Percentiles rank a stretch among this genome's conserved stretches.
These are phyloP conservation scores for Sinodicranocentrus sp. DNA, from an alignment of 2,888 invertebrate species.

Conservation along the genomic window DNA sequence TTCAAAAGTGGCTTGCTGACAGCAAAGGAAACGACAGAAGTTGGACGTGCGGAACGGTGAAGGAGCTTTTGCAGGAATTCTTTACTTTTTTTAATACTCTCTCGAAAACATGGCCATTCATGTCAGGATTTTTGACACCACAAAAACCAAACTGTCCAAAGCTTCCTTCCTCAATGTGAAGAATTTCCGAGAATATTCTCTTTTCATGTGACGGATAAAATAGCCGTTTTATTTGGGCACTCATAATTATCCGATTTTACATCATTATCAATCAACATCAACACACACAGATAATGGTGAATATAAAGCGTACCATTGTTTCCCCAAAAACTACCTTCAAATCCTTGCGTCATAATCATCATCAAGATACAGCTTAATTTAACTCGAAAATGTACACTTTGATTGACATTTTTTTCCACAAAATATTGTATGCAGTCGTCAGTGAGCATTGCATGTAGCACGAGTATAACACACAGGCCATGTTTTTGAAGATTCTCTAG, in stretches of 20 bases:
- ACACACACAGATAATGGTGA: slow-evolving; percentile 2
- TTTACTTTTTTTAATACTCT: too few species aligned
- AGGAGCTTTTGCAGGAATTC: slow-evolving; percentile 37
- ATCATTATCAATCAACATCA: slow-evolving; percentile 64
- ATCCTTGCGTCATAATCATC: neutral
- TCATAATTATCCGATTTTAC: slow-evolving; percentile 51
- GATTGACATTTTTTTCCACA: slow-evolving; percentile 59
- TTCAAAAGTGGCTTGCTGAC: too few species aligned
- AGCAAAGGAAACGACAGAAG: slow-evolving; percentile 43
- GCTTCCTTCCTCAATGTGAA: slow-evolving; percentile 48
- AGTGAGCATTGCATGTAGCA: slow-evolving; percentile 54
- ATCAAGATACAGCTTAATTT: neutral
- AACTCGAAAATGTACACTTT: slow-evolving; percentile 25
- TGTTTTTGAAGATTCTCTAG: slow-evolving; percentile 49
- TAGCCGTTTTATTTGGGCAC: neutral
- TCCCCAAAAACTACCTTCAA: neutral
- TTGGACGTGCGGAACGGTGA: slow-evolving; percentile 25
- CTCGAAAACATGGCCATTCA: slow-evolving; percentile 64
- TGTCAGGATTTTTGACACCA: slow-evolving; percentile 56
- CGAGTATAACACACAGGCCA: slow-evolving; percentile 49
- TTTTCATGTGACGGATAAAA: slow-evolving; percentile 1
- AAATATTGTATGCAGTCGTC: slow-evolving; percentile 7
- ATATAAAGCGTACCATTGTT: slow-evolving; percentile 28
- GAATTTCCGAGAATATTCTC: slow-evolving; percentile 51
- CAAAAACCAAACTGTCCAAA: slow-evolving; percentile 47